phyloP scores from a whole-genome alignment of 2,888 invertebrate genomes.

The Biston stratarius region DNA sequence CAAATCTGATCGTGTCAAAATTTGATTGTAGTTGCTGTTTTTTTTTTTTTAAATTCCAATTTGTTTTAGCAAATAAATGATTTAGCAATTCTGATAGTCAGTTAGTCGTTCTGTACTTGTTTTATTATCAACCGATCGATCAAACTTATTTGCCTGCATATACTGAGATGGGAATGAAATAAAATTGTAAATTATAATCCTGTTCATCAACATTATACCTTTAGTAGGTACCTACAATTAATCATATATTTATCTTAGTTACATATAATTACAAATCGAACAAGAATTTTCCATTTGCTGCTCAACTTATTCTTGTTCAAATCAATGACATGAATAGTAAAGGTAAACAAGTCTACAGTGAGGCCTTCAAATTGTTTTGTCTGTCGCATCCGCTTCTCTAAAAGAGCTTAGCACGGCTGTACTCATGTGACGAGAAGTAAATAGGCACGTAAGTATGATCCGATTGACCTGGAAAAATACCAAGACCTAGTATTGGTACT shows the following conservation, averaged over 20 bases:
- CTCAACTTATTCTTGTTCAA: conserved; percentile 36
- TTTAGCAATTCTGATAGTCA: too few species aligned
- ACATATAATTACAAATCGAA: background rate
- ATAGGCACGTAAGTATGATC: conserved; percentile 31
- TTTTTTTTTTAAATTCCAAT: too few species aligned
- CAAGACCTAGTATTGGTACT: conserved; percentile 57
- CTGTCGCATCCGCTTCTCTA: conserved; percentile 40
- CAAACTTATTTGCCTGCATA: too few species aligned
- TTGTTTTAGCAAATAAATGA: too few species aligned
- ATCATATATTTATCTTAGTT: background rate
- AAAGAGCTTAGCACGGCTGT: conserved; percentile 14
- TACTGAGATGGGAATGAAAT: too few species aligned
- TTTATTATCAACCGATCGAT: too few species aligned
- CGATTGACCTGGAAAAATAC: conserved; percentile 63
- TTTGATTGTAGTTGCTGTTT: too few species aligned
- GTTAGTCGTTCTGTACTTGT: too few species aligned
- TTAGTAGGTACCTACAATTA: too few species aligned
- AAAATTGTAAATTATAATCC: too few species aligned
- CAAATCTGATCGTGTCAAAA: too few species aligned
- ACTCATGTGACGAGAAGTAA: conserved; percentile 6
- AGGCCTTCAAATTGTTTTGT: conserved; percentile 53
- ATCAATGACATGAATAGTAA: conserved; percentile 44
- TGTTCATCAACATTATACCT: too few species aligned
- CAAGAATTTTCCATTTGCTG: conserved; percentile 20
- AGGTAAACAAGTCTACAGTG: conserved; percentile 50